These are phyloP conservation scores for Hiodon tergisus DNA, from an alignment of 2,113 vertebrate genomes.

Conservation along the genomic window DNA sequence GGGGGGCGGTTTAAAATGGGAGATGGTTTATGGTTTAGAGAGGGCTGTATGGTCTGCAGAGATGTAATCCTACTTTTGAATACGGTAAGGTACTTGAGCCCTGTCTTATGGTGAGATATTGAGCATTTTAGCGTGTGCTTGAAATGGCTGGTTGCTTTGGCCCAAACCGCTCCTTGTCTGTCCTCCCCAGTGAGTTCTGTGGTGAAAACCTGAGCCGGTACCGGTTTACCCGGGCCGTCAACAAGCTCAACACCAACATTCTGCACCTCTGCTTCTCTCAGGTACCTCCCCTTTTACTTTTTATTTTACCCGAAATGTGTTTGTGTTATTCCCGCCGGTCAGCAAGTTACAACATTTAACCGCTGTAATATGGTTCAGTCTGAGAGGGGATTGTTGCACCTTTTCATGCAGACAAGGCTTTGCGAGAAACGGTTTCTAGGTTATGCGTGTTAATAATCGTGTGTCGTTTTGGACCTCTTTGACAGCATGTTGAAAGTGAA, in stretches of 20 bases:
- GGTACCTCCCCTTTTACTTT: slow-evolving; percentile 58
- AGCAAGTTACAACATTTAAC: not conserved
- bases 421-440: not conserved
- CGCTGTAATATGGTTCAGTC: too few species aligned
- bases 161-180: slow-evolving; percentile 6
- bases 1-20: not conserved
- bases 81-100: too few species aligned
- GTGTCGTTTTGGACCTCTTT: slow-evolving; percentile 10
- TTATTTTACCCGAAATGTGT: not conserved
- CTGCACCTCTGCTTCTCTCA: slow-evolving; percentile 97
- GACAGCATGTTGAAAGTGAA: slow-evolving; percentile 86
- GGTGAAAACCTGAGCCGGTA: slow-evolving; percentile 90
- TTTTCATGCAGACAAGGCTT: too few species aligned
- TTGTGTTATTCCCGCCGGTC: not conserved
- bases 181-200: slow-evolving; percentile 82
- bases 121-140: too few species aligned
- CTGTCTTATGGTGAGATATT: too few species aligned
- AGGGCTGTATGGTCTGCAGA: too few species aligned
- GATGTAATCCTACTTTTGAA: too few species aligned
- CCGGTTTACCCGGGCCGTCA: slow-evolving; percentile 88
- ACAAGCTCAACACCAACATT: slow-evolving; percentile 91
- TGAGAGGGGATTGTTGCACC: not conserved
- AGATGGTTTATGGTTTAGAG: not conserved
- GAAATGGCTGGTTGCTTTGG: too few species aligned
- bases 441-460: slow-evolving; percentile 1